Evolutionary conservation across 2,797 vertebrate genomes (phyloP).

Genomic region (Coregonus sp.): DNA sequence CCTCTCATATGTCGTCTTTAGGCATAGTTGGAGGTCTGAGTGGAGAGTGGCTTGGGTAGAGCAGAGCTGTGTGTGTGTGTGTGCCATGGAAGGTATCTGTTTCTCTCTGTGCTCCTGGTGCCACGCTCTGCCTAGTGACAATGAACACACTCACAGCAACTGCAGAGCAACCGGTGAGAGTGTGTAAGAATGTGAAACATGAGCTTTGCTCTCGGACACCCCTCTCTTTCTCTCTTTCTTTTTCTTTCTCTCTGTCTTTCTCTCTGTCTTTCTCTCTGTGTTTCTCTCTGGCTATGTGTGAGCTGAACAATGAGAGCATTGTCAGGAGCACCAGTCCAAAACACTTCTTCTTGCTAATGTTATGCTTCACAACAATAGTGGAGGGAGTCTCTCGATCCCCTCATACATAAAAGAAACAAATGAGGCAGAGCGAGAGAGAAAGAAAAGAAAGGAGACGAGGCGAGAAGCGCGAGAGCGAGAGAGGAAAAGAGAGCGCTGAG

Average conservation of each 20-base stretch:
- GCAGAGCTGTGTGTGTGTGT: not conserved
- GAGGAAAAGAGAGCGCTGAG: no score
- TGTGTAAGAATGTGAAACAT: slow-evolving; percentile 67
- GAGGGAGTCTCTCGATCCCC: no score
- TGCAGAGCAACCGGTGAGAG: slow-evolving; percentile 65
- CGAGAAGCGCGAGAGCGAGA: no score
- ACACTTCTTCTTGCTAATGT: slow-evolving; percentile 32
- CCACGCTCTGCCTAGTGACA: not conserved
- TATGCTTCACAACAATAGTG: no score
- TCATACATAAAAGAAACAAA: no score
- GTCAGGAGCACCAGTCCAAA: slow-evolving; percentile 57
- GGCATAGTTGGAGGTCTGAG: no score
- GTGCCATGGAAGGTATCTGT: slow-evolving; percentile 11
- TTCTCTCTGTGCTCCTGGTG: slow-evolving; percentile 6
- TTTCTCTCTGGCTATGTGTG: slow-evolving; percentile 46
- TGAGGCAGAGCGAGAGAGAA: no score
- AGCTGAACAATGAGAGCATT: slow-evolving; percentile 64
- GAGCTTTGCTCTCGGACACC: slow-evolving; percentile 28
- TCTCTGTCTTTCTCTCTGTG: slow-evolving; percentile 21
- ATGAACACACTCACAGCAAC: slow-evolving; percentile 48
- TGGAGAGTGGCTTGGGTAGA: not conserved
- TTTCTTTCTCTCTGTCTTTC: slow-evolving; percentile 8
- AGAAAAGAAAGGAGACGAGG: no score
- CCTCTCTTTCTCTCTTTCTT: slow-evolving; percentile 17
- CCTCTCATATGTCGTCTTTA: not conserved